Base-by-base conservation (phyloP, 2,888 invertebrate genomes). In the Sympetrum striolatum region DNA sequence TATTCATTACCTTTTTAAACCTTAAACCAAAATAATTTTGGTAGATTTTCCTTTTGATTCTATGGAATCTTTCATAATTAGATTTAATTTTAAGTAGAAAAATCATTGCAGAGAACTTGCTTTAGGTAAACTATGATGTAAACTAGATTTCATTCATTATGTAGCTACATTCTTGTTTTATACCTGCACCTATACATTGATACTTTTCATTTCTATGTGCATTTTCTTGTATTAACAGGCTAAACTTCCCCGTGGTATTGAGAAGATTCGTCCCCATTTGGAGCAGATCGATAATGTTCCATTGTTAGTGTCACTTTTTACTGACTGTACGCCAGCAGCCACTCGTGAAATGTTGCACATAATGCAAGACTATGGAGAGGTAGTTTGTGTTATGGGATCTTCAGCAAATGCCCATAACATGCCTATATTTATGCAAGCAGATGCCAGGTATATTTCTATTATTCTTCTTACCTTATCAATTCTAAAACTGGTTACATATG, bases 241-340 rank as follows among this genome's bases (percentile, higher is more conserved):
- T 0, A 98, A 99, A 93, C 95, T 99, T 81, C 99, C 99, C 0
- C 96, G 98, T 90, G 99, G 99, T 90, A 99, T 99, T 92, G 98
- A 98, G 93, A 98, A 99, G 94, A 99, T 99, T 92, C 96, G 99
- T 0, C 98, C 99, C 0, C 99, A 99, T 94, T 96, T 99, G 92
- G 98, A 98, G 93, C 96, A 97, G 92, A 98, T 99, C 90, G 99
- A 99, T 94, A 99, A 99, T 94, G 99, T 99, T 90, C 99, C 99
- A 6, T 94, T 99, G 53, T 95, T 99, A 90, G 99, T 99, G 31
- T 99, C 99, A 0, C 95, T 99, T 18, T 99, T 99, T 94, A 99
- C 99, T 0, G 99, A 99, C 94, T 99, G 99, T 94, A 98, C 97
- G 1, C 96, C 98, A n/a, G 95, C 96, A 92, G 98, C 98, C 22